Conservation (phyloP, 2,888 invertebrate genomes). For the Tipula unca region DNA sequence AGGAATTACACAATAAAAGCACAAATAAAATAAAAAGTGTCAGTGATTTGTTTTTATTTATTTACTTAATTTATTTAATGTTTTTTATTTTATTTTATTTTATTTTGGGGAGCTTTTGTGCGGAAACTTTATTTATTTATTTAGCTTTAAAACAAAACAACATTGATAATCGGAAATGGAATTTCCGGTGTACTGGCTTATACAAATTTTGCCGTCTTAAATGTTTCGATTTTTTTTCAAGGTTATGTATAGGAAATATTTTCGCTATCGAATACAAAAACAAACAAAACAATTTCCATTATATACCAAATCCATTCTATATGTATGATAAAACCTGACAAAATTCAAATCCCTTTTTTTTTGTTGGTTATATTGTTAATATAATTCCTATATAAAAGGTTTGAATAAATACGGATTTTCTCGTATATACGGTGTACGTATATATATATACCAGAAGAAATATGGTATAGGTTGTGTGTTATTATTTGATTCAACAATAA, state of each 20-base stretch:
- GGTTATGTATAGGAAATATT: neutral
- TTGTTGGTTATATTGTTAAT: neutral
- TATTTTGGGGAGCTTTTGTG: conserved; percentile 1
- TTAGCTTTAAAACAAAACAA: neutral
- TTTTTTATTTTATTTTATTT: neutral
- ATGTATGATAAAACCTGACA: neutral
- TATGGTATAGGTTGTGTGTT: neutral
- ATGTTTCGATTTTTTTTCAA: neutral
- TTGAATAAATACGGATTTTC: neutral
- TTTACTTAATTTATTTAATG: conserved; percentile 14
- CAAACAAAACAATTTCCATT: neutral
- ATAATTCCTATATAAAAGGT: neutral
- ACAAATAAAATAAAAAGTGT: neutral
- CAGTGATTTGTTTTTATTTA: conserved; percentile 8
- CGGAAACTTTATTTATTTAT: neutral
- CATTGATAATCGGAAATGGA: neutral
- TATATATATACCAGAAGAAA: neutral
- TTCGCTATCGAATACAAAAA: neutral
- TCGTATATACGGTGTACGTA: neutral
- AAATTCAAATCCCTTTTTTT: neutral
- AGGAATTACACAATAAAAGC: conserved; percentile 14
- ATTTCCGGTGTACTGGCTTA: neutral
- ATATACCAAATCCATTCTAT: neutral
- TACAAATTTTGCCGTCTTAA: neutral
- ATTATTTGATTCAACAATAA: neutral